These are phyloP conservation scores for Coenonympha arcania DNA, from an alignment of 2,888 invertebrate species.

Conservation along the genomic window DNA sequence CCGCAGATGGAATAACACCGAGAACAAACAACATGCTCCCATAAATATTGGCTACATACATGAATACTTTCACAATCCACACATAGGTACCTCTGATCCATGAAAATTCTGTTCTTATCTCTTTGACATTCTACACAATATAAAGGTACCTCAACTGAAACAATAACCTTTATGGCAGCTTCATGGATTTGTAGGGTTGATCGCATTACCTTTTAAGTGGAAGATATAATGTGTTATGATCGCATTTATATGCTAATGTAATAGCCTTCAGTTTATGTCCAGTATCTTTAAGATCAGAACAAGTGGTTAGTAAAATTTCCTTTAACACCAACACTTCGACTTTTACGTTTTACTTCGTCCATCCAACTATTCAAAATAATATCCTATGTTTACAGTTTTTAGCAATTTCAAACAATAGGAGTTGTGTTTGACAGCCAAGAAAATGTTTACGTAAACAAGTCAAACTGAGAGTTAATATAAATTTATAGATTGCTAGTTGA, in stretches of 20 bases:
- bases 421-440: slow-evolving; percentile 2
- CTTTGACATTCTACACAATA: neutral
- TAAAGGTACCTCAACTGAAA: neutral
- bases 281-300: slow-evolving; percentile 7
- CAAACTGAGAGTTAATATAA: too few relatives aligned
- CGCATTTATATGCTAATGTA: slow-evolving; percentile 4
- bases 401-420: slow-evolving; percentile 1
- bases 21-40: too few relatives aligned
- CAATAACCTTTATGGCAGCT: neutral
- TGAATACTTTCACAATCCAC: neutral
- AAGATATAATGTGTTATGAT: too few relatives aligned
- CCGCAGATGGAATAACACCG: too few relatives aligned
- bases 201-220: neutral
- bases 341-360: neutral
- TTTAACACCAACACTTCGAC: neutral
- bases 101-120: neutral
- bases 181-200: neutral
- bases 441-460: neutral
- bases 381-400: neutral
- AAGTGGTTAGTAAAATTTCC: slow-evolving; percentile 5
- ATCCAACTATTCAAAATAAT: neutral
- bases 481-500: neutral
- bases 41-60: too few relatives aligned
- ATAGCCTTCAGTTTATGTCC: slow-evolving; percentile 2
- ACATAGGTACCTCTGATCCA: too few relatives aligned